A percentile compares a stretch with the other conserved stretches of the same genome.
Evolutionary conservation across 2,888 invertebrate genomes (phyloP).

Genomic region (Meiosimyza platycephala): DNA sequence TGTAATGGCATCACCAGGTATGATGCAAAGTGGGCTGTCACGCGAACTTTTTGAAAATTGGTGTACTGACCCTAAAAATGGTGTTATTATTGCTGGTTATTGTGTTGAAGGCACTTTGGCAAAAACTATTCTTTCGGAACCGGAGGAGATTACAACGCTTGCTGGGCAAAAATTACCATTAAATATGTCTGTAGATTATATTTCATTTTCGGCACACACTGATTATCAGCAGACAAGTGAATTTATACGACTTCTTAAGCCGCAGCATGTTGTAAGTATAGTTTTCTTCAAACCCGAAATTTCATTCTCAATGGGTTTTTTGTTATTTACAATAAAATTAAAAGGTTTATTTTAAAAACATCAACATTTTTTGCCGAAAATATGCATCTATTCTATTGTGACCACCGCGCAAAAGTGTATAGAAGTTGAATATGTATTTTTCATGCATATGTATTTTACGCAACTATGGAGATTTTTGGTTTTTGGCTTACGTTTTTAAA

Average conservation of each 20-base stretch:
- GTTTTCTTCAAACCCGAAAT: background rate
- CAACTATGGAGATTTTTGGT: no score
- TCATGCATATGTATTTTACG: no score
- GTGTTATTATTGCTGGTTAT: conserved; percentile 97
- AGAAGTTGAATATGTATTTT: no score
- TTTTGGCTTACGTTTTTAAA: no score
- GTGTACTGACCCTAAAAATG: conserved; percentile 98
- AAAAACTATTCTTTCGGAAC: conserved; percentile 95
- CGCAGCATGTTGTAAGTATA: conserved; percentile 87
- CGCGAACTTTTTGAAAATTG: conserved; percentile 98
- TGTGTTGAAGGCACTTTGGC: conserved; percentile 92
- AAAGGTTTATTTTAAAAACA: conserved; percentile 53
- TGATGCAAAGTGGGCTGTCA: conserved; percentile 99
- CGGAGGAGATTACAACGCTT: conserved; percentile 96
- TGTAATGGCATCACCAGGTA: conserved; percentile 99
- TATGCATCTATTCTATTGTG: no score
- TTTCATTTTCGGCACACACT: conserved; percentile 99
- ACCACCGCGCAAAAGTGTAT: no score
- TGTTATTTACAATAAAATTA: no score
- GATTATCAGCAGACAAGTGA: conserved; percentile 80
- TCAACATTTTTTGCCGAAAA: background rate
- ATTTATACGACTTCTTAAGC: conserved; percentile 93
- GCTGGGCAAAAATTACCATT: conserved; percentile 95
- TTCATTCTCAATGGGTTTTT: no score
- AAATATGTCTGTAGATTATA: conserved; percentile 98